Base-by-base conservation (phyloP, 2,113 vertebrate genomes). In the Hassar affinis region DNA sequence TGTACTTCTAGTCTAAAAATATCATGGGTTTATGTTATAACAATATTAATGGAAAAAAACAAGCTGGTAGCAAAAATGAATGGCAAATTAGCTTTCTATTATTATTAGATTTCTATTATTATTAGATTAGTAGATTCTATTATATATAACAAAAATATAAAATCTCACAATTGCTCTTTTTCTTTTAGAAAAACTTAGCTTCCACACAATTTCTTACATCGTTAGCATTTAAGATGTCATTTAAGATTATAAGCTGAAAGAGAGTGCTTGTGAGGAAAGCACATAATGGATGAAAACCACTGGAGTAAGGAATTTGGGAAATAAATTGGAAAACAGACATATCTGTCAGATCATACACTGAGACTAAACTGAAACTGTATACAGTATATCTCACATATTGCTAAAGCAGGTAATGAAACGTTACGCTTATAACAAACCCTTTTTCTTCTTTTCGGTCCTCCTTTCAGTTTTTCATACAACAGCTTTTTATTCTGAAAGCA, bases 401-500 rank as follows among this genome's bases (percentile, higher is more conserved):
- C 9, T 22, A 20, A 33, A 68, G 10, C 14, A 25, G 42, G 35
- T 82, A 81, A 84, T 61, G 27, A 86, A 49, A 88, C 10, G 76
- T 51, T 45, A 33, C 33, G 1, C 25, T 77, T 4, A 82, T 25
- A 77, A 84, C 57, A 80, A 95, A 99, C 98, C 97, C 98, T 95
- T 91, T 95, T 97, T 92, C 94, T 96, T 90, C 97, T 96, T 82
- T 95, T 97, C 45, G 95, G 93, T 90, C 94, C 95, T 81, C 93
- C 94, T 87, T 93, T 97, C 90, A 97, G 93, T 91, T 98, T 98
- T 89, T 97, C 96, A 89, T 96, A 96, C 89, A 99, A 92, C 91
- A 96, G 93, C 81, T 94, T 97, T 94, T 98, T 98, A 93, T 96
- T 97, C 98, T 99, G 90, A 33, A 87, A 88, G 54, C 81, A 71